Evolutionary conservation across 1,140 invertebrate genomes (phyloP), one percentile per base, ranked within the genome.

Genomic region (Pachypeltis micranthus): DNA sequence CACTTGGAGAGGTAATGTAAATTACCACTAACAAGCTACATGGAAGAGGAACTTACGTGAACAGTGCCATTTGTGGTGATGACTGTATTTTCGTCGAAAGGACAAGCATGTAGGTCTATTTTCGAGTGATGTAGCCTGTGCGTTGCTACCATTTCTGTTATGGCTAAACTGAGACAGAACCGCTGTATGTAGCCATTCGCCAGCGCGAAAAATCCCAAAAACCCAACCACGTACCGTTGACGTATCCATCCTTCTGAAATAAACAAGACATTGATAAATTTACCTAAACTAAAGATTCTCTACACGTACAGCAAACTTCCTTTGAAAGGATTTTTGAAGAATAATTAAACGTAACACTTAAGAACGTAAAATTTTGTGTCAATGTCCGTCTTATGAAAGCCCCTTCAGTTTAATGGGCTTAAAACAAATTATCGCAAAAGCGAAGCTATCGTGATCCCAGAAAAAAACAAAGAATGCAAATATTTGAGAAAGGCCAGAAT

Each of bases 101-200:
- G 69, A 59, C 68, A 69, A 19, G 67, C 66, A 24, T 69, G 23
- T 12, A 66, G 68, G 27, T 70, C 69, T 23, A 68, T 63, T 16
- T 63, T 64, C 1, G 31, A 44, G 4, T 27, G 29, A n/a, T 67
- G 63, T 1, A 58, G 39, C 1, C 44, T 31, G 1, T 58, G 28
- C 2, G 62, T 56, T 14, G 64, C 44, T 0, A 83, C 86, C 88
- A 96, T 93, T 69, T 90, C 87, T 19, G 92, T 92, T 67, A 96
- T 93, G 2, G 91, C 90, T 26, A 94, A 83, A 67, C 90, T 93
- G 2, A 96, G 77, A 69, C 88, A 91, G 2, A 93, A 87, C 26
- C 92, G 79, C 83, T 95, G 88, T 14, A 90, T 86, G 72, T 95
- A 95, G 0, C 91, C 85, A 70, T 89, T 90, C 12, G 85, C 81